Base-by-base conservation (phyloP, 1,140 invertebrate species). In the Agrypnia vestita region DNA sequence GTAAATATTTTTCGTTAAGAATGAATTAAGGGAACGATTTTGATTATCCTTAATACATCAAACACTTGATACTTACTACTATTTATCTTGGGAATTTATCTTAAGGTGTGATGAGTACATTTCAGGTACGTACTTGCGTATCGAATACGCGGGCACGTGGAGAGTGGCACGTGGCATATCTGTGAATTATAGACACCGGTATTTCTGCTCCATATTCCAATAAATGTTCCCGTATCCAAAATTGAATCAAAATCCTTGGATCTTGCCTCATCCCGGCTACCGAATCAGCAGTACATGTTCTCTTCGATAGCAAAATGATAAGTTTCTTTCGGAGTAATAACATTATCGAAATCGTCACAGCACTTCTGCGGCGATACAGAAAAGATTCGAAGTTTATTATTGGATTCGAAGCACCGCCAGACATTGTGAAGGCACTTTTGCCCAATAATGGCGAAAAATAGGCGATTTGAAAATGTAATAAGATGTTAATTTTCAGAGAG, bases 211-310 rank as follows among this genome's bases (percentile, higher is more conserved):
- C 35, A 62, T 62, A n/a, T 64, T 46, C 21, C 62, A 3, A 64
- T 64, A 44, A 67, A 67, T 67, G 62, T 67, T 67, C n/a, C n/a
- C 19, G 19, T 43, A n/a, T 44, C 13, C 62, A 67, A 67, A 35
- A 67, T 67, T 47, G 62, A 47, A 67, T 67, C 62, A 67, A 47
- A 67, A 67, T 19, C 62, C 59, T 62, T 13, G 12, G 62, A 47
- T 67, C 19, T 46, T 44, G 17, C 19, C 13, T 62, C 17, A 62
- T 62, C 59, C 13, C n/a, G n/a, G n/a, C n/a, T 35, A 21, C 13
- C 17, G 11, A 51, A 8, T 51, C 49, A 15, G 59, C 59, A 62
- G 6, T 21, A 25, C 6, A 17, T 6, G 19, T 62, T 62, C 53
- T 56, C n/a, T 35, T 19, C 25, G 59, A 62, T 62, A 62, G 25